Percentiles rank a stretch among this genome's conserved stretches.
Evolutionary conservation across 1,140 invertebrate genomes (phyloP).

Genomic region (Drosophila ohnishii): DNA sequence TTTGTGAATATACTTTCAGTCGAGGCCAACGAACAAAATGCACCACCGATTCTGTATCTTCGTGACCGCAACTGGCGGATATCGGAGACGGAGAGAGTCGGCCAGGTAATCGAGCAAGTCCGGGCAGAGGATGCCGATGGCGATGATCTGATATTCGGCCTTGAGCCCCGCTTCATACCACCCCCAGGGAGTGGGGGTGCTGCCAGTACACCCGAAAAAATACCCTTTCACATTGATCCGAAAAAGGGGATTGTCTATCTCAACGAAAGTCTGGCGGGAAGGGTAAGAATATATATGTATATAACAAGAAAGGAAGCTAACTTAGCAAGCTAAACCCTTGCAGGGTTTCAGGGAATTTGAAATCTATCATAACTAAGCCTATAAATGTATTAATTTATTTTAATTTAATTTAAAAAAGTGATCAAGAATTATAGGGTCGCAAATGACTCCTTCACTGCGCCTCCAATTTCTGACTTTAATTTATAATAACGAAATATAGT

Average conservation of each 20-base stretch:
- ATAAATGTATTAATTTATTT: too few relatives aligned
- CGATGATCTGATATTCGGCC: slow-evolving; percentile 86
- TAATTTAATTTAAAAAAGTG: too few relatives aligned
- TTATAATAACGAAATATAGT: too few relatives aligned
- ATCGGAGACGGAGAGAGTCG: slow-evolving; percentile 86
- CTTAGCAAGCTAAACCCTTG: too few relatives aligned
- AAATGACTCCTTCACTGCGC: too few relatives aligned
- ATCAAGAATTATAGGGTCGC: too few relatives aligned
- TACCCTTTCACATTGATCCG: slow-evolving; percentile 88
- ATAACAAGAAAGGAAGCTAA: neutral
- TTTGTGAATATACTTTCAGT: slow-evolving; percentile 53
- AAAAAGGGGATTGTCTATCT: slow-evolving; percentile 88
- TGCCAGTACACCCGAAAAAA: slow-evolving; percentile 45
- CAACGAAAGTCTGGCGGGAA: slow-evolving; percentile 87
- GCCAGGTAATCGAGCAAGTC: slow-evolving; percentile 86
- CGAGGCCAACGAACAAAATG: slow-evolving; percentile 74
- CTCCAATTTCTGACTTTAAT: too few relatives aligned
- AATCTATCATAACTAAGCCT: too few relatives aligned
- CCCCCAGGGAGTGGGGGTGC: slow-evolving; percentile 48
- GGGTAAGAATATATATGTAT: slow-evolving; percentile 83
- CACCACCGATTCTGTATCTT: slow-evolving; percentile 84
- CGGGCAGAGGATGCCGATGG: slow-evolving; percentile 86
- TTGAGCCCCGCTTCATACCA: slow-evolving; percentile 84
- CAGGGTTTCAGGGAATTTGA: too few relatives aligned
- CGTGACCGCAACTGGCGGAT: slow-evolving; percentile 87